phyloP scores from a whole-genome alignment of 2,888 invertebrate genomes.

The Salticus scenicus region DNA sequence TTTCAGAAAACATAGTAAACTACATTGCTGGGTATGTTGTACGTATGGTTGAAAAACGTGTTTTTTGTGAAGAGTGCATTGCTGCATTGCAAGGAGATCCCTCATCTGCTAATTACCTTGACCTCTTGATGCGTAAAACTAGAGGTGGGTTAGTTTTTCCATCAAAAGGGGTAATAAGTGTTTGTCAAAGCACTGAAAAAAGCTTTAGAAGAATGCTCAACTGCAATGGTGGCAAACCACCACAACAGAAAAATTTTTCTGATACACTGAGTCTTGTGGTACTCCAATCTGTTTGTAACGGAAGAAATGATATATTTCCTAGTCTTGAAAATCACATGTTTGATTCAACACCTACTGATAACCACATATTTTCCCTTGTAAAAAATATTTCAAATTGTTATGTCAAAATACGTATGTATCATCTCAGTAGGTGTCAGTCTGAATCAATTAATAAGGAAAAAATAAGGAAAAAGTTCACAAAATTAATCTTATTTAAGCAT shows the following conservation, averaged over 20 bases:
- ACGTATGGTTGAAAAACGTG: neutral
- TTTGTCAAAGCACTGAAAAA: neutral
- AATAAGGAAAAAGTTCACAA: too few relatives aligned
- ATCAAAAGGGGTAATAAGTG: neutral
- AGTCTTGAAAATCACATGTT: too few relatives aligned
- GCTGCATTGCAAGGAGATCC: neutral
- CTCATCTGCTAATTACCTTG: neutral
- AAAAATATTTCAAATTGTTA: too few relatives aligned
- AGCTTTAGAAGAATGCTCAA: neutral
- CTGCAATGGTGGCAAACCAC: neutral
- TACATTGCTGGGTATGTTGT: neutral
- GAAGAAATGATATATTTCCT: too few relatives aligned
- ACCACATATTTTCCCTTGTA: too few relatives aligned
- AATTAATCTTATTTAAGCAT: too few relatives aligned
- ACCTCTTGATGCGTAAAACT: neutral
- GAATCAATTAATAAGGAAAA: too few relatives aligned
- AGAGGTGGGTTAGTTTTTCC: neutral
- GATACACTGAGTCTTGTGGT: neutral
- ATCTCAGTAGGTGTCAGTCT: too few relatives aligned
- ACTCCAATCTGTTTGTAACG: too few relatives aligned
- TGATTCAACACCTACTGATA: too few relatives aligned
- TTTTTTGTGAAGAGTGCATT: neutral
- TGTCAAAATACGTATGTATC: too few relatives aligned
- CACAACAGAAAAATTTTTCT: neutral
- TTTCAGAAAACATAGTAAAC: neutral